A percentile compares a stretch with the other conserved stretches of the same genome.
phyloP scores from a whole-genome alignment of 2,797 vertebrate species.

The Numenius phaeopus region DNA sequence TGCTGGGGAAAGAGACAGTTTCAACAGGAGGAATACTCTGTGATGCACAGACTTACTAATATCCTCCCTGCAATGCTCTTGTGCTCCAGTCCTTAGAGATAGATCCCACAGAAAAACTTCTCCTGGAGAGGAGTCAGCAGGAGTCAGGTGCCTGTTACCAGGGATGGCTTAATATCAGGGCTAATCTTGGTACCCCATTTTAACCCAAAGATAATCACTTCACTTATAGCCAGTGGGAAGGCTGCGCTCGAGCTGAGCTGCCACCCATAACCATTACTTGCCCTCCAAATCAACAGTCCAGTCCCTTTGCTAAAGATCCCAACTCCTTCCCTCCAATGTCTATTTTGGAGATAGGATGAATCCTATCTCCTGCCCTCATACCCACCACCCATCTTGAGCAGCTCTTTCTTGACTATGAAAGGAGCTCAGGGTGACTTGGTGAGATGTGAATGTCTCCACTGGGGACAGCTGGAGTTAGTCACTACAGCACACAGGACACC shows the following conservation, averaged over 20 bases:
- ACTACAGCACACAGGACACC: fast-evolving
- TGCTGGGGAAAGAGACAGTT: background rate
- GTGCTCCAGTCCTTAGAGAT: background rate
- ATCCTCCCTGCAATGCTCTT: background rate
- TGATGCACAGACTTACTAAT: background rate
- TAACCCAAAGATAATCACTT: background rate
- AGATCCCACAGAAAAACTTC: background rate
- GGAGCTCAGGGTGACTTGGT: background rate
- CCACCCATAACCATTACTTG: background rate
- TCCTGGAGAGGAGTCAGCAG: background rate
- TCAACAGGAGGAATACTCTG: background rate
- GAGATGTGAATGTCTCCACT: background rate
- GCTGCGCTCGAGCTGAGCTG: background rate
- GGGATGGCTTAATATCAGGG: background rate
- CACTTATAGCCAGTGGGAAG: background rate
- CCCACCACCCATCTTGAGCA: background rate
- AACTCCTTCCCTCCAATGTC: background rate
- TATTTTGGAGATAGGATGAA: background rate
- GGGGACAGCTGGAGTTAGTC: background rate
- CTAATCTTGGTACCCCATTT: background rate
- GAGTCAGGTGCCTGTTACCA: background rate
- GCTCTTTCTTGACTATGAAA: background rate
- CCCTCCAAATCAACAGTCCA: background rate
- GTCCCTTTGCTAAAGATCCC: background rate
- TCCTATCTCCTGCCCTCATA: background rate